Conservation (phyloP, 2,797 vertebrate genomes). For the Tamandua tetradactyla region DNA sequence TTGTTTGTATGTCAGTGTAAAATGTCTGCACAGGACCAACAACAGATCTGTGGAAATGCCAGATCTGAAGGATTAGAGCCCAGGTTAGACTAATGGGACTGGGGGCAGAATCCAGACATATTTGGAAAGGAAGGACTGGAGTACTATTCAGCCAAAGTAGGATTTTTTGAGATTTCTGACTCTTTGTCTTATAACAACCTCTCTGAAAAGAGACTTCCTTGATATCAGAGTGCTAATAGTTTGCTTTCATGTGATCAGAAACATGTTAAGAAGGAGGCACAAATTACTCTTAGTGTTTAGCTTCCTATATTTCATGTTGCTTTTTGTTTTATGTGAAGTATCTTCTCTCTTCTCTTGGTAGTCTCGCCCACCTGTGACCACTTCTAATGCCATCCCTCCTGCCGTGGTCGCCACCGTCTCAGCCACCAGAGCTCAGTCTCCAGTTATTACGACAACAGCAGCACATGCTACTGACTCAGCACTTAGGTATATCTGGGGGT, state of each 20-base stretch:
- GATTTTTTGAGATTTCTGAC: not conserved
- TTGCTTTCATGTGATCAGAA: not conserved
- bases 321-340: slow-evolving; percentile 52
- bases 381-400: slow-evolving; percentile 94
- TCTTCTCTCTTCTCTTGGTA: slow-evolving; percentile 77
- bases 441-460: slow-evolving; percentile 93
- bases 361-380: slow-evolving; percentile 95
- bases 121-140: not conserved
- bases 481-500: slow-evolving; percentile 88
- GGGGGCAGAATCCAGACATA: not conserved
- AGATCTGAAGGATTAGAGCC: not conserved
- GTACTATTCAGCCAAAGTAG: not conserved
- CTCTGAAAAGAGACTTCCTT: slow-evolving; percentile 28
- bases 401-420: slow-evolving; percentile 96
- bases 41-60: not conserved
- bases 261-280: not conserved
- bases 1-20: not conserved
- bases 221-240: not conserved
- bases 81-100: not conserved
- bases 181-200: not conserved
- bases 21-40: not conserved
- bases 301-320: slow-evolving; percentile 6
- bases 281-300: not conserved
- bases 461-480: slow-evolving; percentile 93
- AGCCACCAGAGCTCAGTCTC: slow-evolving; percentile 95